Percentiles rank a stretch among this genome's conserved stretches.
Conservation (phyloP, 2,113 vertebrate species). For the Philantomba maxwellii region DNA sequence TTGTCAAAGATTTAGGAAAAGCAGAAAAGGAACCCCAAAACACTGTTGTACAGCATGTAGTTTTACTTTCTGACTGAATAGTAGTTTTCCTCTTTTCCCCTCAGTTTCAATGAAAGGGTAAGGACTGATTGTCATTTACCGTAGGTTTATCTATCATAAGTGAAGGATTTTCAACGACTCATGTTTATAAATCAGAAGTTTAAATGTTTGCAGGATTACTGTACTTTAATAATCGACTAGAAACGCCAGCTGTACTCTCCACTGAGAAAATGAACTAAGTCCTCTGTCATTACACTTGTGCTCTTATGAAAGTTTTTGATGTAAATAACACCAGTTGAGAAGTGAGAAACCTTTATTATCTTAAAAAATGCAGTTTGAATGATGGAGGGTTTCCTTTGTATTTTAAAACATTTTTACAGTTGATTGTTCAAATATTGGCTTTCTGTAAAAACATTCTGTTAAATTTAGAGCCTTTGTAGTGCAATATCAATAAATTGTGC, state of each 20-base stretch:
- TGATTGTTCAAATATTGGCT: conserved; percentile 58
- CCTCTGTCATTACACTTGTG: not conserved
- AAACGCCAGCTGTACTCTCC: conserved; percentile 11
- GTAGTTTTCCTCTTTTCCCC: not conserved
- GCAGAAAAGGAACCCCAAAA: not conserved
- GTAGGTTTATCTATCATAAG: not conserved
- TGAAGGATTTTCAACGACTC: conserved; percentile 1
- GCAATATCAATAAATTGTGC: conserved; percentile 50
- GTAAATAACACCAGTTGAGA: conserved; percentile 36
- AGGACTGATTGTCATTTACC: not conserved
- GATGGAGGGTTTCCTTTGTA: conserved; percentile 6
- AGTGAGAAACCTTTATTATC: conserved; percentile 45
- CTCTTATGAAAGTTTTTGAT: conserved; percentile 38
- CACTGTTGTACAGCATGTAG: not conserved
- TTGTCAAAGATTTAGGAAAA: not conserved
- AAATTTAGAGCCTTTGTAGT: conserved; percentile 44
- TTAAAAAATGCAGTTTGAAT: conserved; percentile 13
- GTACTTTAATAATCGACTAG: not conserved
- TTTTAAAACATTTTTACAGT: conserved; percentile 50
- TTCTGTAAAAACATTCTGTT: conserved; percentile 67
- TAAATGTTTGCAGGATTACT: not conserved
- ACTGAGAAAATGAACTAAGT: conserved; percentile 30
- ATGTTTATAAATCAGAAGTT: not conserved
- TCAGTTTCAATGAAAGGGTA: not conserved
- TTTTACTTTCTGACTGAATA: not conserved